These are phyloP conservation scores for Zosterops pallidus DNA, from an alignment of 2,113 vertebrate species.

Conservation along the genomic window DNA sequence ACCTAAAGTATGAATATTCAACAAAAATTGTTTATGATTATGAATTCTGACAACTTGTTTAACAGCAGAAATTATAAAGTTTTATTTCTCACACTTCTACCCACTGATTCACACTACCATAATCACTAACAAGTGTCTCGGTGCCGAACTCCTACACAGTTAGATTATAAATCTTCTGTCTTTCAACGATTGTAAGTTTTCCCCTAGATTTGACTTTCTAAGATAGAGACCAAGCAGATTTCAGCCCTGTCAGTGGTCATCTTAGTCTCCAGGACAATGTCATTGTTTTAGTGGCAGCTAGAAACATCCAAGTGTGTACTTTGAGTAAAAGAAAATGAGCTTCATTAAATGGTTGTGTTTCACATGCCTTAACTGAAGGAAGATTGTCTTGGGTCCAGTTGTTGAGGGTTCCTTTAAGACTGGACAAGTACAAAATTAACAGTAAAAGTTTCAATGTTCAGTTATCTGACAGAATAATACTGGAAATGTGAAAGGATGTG, in stretches of 20 bases:
- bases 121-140: background rate
- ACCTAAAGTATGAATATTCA: background rate
- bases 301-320: background rate
- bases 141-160: background rate
- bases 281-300: background rate
- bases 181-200: background rate
- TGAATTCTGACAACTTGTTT: background rate
- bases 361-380: background rate
- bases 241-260: background rate
- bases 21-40: background rate
- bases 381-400: background rate
- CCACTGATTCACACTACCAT: background rate
- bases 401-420: background rate
- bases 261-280: background rate
- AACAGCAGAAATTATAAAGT: background rate
- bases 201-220: background rate
- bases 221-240: background rate
- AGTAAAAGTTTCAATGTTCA: background rate
- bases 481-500: background rate
- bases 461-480: fast-evolving
- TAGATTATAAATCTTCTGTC: background rate
- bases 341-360: background rate
- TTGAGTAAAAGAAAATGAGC: background rate
- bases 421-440: background rate
- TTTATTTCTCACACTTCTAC: background rate